These are phyloP conservation scores for Heliconius ismenius DNA, from an alignment of 2,888 invertebrate genomes.

Conservation along the genomic window DNA sequence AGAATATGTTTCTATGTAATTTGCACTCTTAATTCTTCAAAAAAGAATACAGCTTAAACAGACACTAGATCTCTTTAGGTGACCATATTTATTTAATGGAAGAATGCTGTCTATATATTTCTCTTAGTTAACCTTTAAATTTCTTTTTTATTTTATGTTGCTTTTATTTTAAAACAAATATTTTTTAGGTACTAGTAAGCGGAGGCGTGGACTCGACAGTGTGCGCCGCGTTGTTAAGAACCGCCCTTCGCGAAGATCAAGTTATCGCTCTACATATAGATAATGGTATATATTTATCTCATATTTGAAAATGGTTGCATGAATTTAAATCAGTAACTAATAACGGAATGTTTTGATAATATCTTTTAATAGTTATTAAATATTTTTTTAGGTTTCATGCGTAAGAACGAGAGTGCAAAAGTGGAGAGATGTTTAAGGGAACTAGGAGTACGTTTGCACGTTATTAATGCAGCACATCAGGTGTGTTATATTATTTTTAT, in stretches of 20 bases:
- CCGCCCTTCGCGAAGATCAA: constrained; percentile 93
- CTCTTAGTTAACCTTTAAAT: not conserved
- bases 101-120: not conserved
- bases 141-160: not conserved
- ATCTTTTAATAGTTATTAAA: not conserved
- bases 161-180: not conserved
- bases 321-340: not conserved
- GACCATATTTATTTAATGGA: not conserved
- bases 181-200: constrained; percentile 90
- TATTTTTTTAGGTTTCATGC: constrained; percentile 88
- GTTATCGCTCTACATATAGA: constrained; percentile 98
- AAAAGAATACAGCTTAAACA: not conserved
- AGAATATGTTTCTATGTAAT: not conserved
- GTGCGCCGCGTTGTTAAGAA: constrained; percentile 96
- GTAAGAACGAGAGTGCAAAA: constrained; percentile 95
- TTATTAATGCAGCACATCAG: constrained; percentile 86
- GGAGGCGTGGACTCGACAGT: constrained; percentile 99
- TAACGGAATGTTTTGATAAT: too few species aligned
- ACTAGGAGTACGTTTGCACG: constrained; percentile 91
- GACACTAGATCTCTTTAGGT: too few species aligned
- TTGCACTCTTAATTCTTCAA: not conserved
- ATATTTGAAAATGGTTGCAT: not conserved
- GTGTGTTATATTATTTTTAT: constrained; percentile 39
- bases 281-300: constrained; percentile 85
- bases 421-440: constrained; percentile 92